phyloP scores from a whole-genome alignment of 2,888 invertebrate genomes.

The Gandaritis pyraliata region DNA sequence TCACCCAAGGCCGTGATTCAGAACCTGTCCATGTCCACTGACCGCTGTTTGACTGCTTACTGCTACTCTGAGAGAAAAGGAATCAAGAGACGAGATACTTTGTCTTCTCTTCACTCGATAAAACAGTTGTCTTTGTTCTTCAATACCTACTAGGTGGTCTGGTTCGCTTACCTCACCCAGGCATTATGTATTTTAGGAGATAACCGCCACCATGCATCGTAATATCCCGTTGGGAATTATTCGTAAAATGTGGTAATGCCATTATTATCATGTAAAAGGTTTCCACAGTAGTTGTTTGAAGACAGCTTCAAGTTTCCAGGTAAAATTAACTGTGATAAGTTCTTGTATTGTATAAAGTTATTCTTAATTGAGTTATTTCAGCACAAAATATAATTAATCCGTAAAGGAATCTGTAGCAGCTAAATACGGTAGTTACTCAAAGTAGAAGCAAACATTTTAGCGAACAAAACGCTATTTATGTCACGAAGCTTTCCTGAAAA shows the following conservation, averaged over 20 bases:
- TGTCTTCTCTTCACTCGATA: no score
- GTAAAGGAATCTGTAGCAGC: no score
- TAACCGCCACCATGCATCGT: slow-evolving; percentile 42
- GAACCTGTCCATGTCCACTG: slow-evolving; percentile 54
- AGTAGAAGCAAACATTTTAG: background rate
- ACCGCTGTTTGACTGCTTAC: slow-evolving; percentile 1
- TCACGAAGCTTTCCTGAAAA: slow-evolving; percentile 8
- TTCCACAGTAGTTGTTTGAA: background rate
- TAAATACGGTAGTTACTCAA: no score
- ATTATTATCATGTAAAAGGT: background rate
- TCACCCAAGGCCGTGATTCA: slow-evolving; percentile 62
- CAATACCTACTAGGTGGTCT: no score
- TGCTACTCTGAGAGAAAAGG: background rate
- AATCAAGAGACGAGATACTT: no score
- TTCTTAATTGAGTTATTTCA: background rate
- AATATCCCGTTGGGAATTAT: slow-evolving; percentile 35
- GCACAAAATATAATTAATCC: background rate
- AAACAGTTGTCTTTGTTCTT: no score
- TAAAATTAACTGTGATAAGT: background rate
- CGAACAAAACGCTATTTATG: background rate
- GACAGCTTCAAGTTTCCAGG: background rate
- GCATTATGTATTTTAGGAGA: slow-evolving; percentile 53
- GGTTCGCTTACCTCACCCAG: slow-evolving; percentile 39
- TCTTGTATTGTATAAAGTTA: background rate
- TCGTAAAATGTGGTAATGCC: slow-evolving; percentile 19